phyloP scores from a whole-genome alignment of 2,113 vertebrate species.

The Scomber scombrus region DNA sequence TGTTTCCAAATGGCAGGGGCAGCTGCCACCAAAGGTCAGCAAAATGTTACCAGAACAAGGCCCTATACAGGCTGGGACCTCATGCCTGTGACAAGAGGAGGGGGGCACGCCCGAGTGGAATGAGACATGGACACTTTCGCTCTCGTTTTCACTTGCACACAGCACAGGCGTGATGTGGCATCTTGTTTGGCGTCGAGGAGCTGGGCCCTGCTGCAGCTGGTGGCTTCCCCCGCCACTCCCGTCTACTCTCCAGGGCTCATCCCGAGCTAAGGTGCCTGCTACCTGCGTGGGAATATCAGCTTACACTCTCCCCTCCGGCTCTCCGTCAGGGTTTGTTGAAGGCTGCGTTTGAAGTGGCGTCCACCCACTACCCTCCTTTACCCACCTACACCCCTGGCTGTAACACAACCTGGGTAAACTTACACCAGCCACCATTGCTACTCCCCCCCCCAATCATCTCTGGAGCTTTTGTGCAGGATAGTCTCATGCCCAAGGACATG shows the following conservation, averaged over 20 bases:
- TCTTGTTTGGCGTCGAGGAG: constrained; percentile 11
- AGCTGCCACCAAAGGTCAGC: constrained; percentile 81
- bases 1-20: constrained; percentile 76
- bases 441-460: constrained; percentile 21
- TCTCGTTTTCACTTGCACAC: neutral
- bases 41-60: constrained; percentile 80
- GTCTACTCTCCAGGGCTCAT: neutral
- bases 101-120: constrained; percentile 44
- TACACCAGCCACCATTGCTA: constrained; percentile 51
- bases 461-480: constrained; percentile 65
- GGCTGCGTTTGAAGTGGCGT: constrained; percentile 71
- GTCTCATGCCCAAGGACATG: constrained; percentile 49
- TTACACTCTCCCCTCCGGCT: constrained; percentile 43
- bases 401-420: constrained; percentile 69
- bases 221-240: neutral
- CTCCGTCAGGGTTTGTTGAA: constrained; percentile 37
- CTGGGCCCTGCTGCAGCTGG: constrained; percentile 15
- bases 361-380: constrained; percentile 37
- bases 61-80: constrained; percentile 52
- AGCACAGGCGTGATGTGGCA: constrained; percentile 6
- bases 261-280: neutral
- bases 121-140: constrained; percentile 11
- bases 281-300: constrained; percentile 38
- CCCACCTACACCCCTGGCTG: constrained; percentile 60
- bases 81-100: constrained; percentile 21